phyloP scores from a whole-genome alignment of 2,888 invertebrate genomes.

The Scaptomyza reducta region DNA sequence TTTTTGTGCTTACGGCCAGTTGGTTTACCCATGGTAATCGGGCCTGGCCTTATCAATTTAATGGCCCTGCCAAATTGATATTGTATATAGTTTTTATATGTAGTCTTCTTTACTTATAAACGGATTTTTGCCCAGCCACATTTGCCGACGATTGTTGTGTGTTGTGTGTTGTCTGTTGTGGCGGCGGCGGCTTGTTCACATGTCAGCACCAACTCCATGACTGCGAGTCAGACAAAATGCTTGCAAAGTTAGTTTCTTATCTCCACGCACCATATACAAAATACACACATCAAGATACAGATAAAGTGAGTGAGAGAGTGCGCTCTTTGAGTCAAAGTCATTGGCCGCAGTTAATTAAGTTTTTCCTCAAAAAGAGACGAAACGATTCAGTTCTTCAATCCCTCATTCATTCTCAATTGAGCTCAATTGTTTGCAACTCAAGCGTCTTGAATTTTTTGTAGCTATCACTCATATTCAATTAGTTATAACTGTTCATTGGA shows the following conservation, averaged over 20 bases:
- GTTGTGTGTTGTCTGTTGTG: slow-evolving; percentile 15
- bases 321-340: slow-evolving; percentile 49
- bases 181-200: slow-evolving; percentile 49
- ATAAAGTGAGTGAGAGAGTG: not conserved
- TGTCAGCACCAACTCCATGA: slow-evolving; percentile 63
- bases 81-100: slow-evolving; percentile 14
- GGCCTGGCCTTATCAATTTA: slow-evolving; percentile 55
- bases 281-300: slow-evolving; percentile 24
- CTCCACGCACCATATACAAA: slow-evolving; percentile 68
- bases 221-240: slow-evolving; percentile 47
- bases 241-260: slow-evolving; percentile 46
- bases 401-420: slow-evolving; percentile 58
- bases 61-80: slow-evolving; percentile 38
- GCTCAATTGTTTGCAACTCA: slow-evolving; percentile 63
- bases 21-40: slow-evolving; percentile 57
- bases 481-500: slow-evolving; percentile 20
- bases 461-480: slow-evolving; percentile 50
- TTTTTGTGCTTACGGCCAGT: slow-evolving; percentile 66
- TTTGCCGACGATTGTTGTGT: slow-evolving; percentile 37
- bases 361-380: slow-evolving; percentile 57
- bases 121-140: slow-evolving; percentile 80
- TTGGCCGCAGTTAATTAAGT: slow-evolving; percentile 65
- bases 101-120: slow-evolving; percentile 69
- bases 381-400: slow-evolving; percentile 11
- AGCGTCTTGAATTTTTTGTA: slow-evolving; percentile 29